phyloP scores from a whole-genome alignment of 2,888 invertebrate species.

The Ormyrus thymus region DNA sequence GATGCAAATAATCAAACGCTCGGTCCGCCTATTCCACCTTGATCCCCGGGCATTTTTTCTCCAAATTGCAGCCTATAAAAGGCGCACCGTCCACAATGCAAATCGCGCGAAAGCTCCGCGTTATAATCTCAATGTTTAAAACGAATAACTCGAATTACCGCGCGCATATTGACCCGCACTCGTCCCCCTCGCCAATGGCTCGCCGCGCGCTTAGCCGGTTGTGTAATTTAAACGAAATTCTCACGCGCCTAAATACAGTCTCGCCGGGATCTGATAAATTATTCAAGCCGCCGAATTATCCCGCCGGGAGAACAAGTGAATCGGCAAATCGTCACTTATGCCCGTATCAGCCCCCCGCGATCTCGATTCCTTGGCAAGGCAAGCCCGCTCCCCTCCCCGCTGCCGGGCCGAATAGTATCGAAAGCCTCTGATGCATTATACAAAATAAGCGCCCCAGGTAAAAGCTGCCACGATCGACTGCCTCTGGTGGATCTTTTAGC shows the following conservation, averaged over 20 bases:
- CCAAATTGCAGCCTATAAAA: background rate
- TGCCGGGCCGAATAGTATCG: slow-evolving; percentile 19
- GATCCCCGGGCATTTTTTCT: too few species aligned
- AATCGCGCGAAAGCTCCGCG: background rate
- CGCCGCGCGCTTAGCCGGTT: background rate
- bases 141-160: slow-evolving; percentile 37
- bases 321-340: slow-evolving; percentile 49
- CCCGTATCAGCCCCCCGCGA: slow-evolving; percentile 33
- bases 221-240: slow-evolving; percentile 49
- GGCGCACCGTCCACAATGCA: background rate
- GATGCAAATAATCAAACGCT: too few species aligned
- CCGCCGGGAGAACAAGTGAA: slow-evolving; percentile 46
- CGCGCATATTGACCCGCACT: background rate
- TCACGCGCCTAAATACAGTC: slow-evolving; percentile 42
- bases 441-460: slow-evolving; percentile 32
- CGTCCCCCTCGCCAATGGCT: background rate
- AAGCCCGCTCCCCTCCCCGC: background rate
- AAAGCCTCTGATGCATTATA: slow-evolving; percentile 23
- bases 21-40: too few species aligned
- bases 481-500: too few species aligned
- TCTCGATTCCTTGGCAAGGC: slow-evolving; percentile 35
- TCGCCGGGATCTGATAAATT: slow-evolving; percentile 49
- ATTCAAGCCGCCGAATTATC: slow-evolving; percentile 46
- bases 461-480: slow-evolving; percentile 12
- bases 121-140: slow-evolving; percentile 36